Conservation (phyloP, 2,797 vertebrate species). For the Scolopax rusticola region DNA sequence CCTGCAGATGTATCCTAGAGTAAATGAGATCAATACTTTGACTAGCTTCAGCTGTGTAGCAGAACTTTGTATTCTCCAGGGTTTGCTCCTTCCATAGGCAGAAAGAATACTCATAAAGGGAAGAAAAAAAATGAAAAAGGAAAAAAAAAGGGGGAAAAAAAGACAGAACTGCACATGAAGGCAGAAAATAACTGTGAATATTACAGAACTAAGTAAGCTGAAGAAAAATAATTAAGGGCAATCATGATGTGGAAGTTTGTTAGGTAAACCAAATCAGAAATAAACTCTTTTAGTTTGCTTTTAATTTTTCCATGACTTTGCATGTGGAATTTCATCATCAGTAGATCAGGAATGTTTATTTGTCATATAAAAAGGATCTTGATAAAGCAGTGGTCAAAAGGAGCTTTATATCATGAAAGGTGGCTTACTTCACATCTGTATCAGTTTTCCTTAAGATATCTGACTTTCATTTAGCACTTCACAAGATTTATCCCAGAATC, state of each 20-base stretch:
- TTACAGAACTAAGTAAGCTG: not conserved
- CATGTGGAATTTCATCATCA: not conserved
- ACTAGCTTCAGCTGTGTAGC: not conserved
- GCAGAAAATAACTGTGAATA: not conserved
- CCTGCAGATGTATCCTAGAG: not conserved
- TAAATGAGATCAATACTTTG: not conserved
- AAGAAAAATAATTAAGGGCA: not conserved
- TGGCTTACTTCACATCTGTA: not conserved
- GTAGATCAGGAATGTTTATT: not conserved
- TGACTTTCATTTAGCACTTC: not conserved
- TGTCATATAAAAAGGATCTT: not conserved
- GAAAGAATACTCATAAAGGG: not conserved
- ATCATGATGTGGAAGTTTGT: not conserved
- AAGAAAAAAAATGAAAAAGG: not conserved
- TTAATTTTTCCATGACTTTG: not conserved
- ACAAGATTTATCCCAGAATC: not conserved
- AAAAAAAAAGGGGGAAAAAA: not conserved
- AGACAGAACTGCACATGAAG: not conserved
- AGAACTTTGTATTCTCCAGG: not conserved
- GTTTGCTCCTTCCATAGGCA: not conserved
- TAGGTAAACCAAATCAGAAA: not conserved
- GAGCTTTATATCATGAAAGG: not conserved
- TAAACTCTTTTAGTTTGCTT: not conserved
- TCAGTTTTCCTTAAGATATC: not conserved
- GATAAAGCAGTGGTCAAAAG: not conserved